A percentile compares a stretch with the other conserved stretches of the same genome.
These are phyloP conservation scores for Rhimphoctona megacephalus DNA, from an alignment of 2,888 invertebrate genomes.

Conservation along the genomic window DNA sequence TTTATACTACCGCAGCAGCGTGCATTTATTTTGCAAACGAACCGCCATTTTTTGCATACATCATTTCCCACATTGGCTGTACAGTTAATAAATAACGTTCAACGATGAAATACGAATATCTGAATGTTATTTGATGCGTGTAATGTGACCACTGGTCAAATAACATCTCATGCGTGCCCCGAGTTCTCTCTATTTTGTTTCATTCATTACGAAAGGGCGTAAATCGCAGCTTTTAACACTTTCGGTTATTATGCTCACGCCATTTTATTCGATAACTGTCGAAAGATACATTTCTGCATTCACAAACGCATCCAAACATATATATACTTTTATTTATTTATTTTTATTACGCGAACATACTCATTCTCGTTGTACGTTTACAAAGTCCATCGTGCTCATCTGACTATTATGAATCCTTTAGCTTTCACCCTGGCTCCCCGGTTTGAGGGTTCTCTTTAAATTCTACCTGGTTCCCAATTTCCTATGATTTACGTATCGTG, in stretches of 20 bases:
- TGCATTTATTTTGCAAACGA: neutral
- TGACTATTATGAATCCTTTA: neutral
- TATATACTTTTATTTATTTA: neutral
- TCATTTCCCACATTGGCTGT: constrained; percentile 4
- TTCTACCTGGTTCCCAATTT: constrained; percentile 1
- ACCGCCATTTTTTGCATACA: neutral
- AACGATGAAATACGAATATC: constrained; percentile 6
- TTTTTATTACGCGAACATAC: neutral
- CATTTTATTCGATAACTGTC: neutral
- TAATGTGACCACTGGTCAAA: constrained; percentile 14
- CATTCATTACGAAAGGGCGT: neutral
- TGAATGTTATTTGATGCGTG: constrained; percentile 12
- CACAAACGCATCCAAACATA: neutral
- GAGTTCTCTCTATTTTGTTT: neutral
- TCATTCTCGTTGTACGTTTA: neutral
- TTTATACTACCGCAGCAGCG: neutral
- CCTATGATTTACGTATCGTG: constrained; percentile 2
- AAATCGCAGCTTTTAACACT: neutral
- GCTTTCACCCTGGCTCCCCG: neutral
- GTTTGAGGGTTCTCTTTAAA: neutral
- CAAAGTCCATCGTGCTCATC: constrained; percentile 7
- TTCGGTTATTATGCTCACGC: neutral
- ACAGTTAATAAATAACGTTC: constrained; percentile 31
- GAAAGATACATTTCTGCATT: neutral
- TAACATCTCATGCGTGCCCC: neutral